These are phyloP conservation scores for Carassius carassius DNA, from an alignment of 2,113 vertebrate species.

Conservation along the genomic window DNA sequence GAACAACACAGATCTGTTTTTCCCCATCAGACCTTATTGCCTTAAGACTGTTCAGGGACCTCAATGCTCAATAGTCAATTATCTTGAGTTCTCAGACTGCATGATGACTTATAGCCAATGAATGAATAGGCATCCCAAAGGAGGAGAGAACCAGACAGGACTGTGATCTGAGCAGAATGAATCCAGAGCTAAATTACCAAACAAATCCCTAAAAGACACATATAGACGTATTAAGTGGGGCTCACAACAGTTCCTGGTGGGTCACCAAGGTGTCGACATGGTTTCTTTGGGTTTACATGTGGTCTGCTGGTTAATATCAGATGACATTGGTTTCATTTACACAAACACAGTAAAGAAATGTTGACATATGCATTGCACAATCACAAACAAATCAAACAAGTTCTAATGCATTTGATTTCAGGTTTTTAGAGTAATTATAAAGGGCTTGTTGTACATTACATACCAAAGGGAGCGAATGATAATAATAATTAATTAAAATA, in stretches of 20 bases:
- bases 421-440: neutral
- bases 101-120: constrained; percentile 50
- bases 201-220: neutral
- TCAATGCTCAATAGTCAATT: constrained; percentile 57
- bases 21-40: constrained; percentile 41
- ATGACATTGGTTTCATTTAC: constrained; percentile 24
- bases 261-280: neutral
- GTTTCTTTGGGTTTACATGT: neutral
- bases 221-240: neutral
- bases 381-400: neutral
- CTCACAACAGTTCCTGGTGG: neutral
- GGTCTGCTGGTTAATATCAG: constrained; percentile 4
- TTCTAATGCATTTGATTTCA: neutral
- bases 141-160: constrained; percentile 23
- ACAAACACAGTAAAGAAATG: constrained; percentile 6
- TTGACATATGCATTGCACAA: constrained; percentile 13
- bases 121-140: constrained; percentile 35
- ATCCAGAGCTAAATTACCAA: constrained; percentile 21
- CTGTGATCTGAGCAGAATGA: constrained; percentile 37
- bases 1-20: constrained; percentile 50
- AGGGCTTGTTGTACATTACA: neutral
- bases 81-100: constrained; percentile 40
- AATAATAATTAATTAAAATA: neutral
- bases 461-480: neutral
- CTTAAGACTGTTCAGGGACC: constrained; percentile 44